Base-by-base conservation (phyloP, 2,888 invertebrate genomes). In the Ophion slaviceki region DNA sequence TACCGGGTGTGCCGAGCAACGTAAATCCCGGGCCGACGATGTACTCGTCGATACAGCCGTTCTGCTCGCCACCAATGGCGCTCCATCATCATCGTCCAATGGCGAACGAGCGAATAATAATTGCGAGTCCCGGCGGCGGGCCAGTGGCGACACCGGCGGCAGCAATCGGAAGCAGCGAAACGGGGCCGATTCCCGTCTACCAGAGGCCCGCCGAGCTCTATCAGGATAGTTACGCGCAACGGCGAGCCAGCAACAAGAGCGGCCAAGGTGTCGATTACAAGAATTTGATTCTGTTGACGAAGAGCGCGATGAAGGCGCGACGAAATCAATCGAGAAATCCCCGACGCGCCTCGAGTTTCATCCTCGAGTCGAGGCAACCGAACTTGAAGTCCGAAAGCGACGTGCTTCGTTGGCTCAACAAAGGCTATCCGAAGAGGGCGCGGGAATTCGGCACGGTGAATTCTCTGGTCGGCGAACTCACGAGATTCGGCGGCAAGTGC, bases 221-320 rank as follows among this genome's bases (percentile, higher is more conserved):
- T 28, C 91, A 90, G 36, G 93, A 93, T 0, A 80, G 90, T 2
- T 82, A 53, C 14, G 5, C 88, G 0, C 88, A 89, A 7, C 91
- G 91, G 28, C 87, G 91, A 0, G 86, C 88, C 53, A 17, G 53
- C 5, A 53, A 53, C 8, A 92, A 92, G 68, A 82, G 61, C 76
- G 90, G 68, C 59, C 92, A 92, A 45, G 93, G 93, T 0, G 93
- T 92, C 1, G 93, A 93, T 82, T 93, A 92, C 64, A 93, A 91
- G 62, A 94, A 94, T 87, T 86, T 94, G 6, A 94, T 94, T 78
- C 78, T 93, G 0, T 64, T 94, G 70, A 94, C 94, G 7, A 94
- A 92, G 66, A 93, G 88, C 72, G 92, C 91, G 0, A 90, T 92
- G 90, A 92, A 91, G 80, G 90, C 90, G 6, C 87, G 91, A 36